Base-by-base conservation (phyloP, 1,140 invertebrate species). In the Calliphora vicina region DNA sequence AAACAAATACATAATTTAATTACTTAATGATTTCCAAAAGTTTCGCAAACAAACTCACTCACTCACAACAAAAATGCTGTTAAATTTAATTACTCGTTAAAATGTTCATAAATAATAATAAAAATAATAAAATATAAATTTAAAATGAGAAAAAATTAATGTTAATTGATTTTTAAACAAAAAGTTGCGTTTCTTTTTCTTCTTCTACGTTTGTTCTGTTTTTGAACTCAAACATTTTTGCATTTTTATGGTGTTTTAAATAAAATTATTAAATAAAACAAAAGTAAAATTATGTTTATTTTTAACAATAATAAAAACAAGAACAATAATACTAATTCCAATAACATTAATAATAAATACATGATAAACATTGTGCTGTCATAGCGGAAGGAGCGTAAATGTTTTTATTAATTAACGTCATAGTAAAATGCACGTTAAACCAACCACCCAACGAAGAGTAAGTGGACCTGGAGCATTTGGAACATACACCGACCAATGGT, bases 381-480 rank as follows among this genome's bases (percentile, higher is more conserved):
- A 17, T 50, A 50, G 45, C 45, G 45, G 61, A 23, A 67, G 61
- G n/a, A 67, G 61, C n/a, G 61, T 67, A 25, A 67, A 67, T 67
- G 61, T 67, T 67, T 67, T 25, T 67, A 10, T 10, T 6, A 20
- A 6, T 67, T 67, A 67, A 67, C 61, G 61, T 23, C 61, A 67
- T 23, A 67, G 86, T 83, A 89, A 89, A 86, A 90, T 90, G 89
- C 89, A 90, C 85, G 89, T 90, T 85, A 90, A 90, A 89, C 87
- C 90, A 84, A 88, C 87, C 84, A 88, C 87, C 84, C 89, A 90
- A 85, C 86, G 89, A 72, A 87, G 89, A 88, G 89, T 90, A 84
- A 90, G 89, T 86, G 89, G 89, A 86, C 89, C 89, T 86, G 89
- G 89, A 88, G 89, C 89, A 84, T 90, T 90, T 73, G 89, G 89